Percentiles rank a stretch among this genome's conserved stretches.
phyloP scores from a whole-genome alignment of 2,888 invertebrate genomes.

The Pinctada fucata region DNA sequence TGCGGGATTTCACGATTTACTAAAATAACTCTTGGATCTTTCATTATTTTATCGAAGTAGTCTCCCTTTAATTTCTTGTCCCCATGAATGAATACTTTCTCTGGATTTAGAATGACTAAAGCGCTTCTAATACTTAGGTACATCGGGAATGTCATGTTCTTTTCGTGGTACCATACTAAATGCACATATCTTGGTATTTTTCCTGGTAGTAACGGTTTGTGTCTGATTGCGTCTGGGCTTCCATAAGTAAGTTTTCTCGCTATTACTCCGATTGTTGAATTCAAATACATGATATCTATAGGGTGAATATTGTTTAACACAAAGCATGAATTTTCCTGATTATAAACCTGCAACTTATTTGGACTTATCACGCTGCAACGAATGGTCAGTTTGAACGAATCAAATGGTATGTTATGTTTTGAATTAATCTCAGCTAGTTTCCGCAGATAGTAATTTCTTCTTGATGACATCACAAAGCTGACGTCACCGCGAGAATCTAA shows the following conservation, averaged over 20 bases:
- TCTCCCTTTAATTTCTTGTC: slow-evolving; percentile 61
- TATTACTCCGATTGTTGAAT: slow-evolving; percentile 54
- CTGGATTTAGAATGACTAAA: slow-evolving; percentile 65
- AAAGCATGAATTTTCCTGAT: slow-evolving; percentile 3
- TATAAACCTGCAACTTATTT: background rate
- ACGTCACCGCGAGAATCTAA: slow-evolving; percentile 22
- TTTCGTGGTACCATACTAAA: slow-evolving; percentile 70
- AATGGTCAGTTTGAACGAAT: slow-evolving; percentile 9
- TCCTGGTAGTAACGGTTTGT: slow-evolving; percentile 41
- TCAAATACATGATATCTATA: slow-evolving; percentile 57
- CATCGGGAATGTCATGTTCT: slow-evolving; percentile 68
- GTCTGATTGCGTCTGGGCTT: slow-evolving; percentile 42
- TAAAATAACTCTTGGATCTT: slow-evolving; percentile 52
- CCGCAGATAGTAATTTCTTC: background rate
- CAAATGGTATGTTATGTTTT: background rate
- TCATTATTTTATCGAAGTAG: slow-evolving; percentile 62
- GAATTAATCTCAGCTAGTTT: background rate
- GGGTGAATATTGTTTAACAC: slow-evolving; percentile 48
- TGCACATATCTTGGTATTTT: slow-evolving; percentile 72
- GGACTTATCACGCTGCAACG: background rate
- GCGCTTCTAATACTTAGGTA: slow-evolving; percentile 70
- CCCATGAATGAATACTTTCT: slow-evolving; percentile 69
- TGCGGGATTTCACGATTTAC: slow-evolving; percentile 57
- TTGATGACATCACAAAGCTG: slow-evolving; percentile 20
- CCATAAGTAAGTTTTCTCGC: slow-evolving; percentile 62